Conservation (phyloP, 1,140 invertebrate species). For the Ceratosolen solmsi region DNA sequence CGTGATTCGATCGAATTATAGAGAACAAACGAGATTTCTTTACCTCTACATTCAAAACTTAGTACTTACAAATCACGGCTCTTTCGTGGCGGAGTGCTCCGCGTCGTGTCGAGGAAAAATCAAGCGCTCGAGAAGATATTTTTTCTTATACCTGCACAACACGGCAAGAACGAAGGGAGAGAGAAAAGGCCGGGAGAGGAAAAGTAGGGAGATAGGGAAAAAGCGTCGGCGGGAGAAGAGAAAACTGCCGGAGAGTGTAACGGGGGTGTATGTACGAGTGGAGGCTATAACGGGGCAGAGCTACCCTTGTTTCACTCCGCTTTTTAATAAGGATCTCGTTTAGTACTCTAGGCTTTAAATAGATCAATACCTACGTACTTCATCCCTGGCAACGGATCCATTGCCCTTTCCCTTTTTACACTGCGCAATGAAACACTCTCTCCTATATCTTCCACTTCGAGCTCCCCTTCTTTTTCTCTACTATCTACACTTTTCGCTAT, state of each 20-base stretch:
- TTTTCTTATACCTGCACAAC: constrained; percentile 32
- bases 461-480: constrained; percentile 34
- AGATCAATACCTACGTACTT: constrained; percentile 73
- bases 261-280: constrained; percentile 41
- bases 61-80: constrained; percentile 20
- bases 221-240: constrained; percentile 34
- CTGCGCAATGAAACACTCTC: constrained; percentile 59
- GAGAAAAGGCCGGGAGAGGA: constrained; percentile 10
- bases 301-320: constrained; percentile 71
- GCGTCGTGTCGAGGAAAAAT: not conserved
- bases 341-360: constrained; percentile 74
- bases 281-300: constrained; percentile 42
- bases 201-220: constrained; percentile 10
- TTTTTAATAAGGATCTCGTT: constrained; percentile 74
- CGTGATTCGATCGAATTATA: not conserved
- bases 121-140: not conserved
- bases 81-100: not conserved
- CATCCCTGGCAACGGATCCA: constrained; percentile 70
- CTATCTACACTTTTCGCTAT: constrained; percentile 46
- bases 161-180: constrained; percentile 5
- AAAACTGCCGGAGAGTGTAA: constrained; percentile 30
- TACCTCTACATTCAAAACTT: not conserved
- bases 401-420: constrained; percentile 54
- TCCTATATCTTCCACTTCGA: constrained; percentile 28
- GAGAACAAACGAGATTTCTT: no score